Conservation (phyloP, 1,140 invertebrate genomes). For the Drosophila sp. region DNA sequence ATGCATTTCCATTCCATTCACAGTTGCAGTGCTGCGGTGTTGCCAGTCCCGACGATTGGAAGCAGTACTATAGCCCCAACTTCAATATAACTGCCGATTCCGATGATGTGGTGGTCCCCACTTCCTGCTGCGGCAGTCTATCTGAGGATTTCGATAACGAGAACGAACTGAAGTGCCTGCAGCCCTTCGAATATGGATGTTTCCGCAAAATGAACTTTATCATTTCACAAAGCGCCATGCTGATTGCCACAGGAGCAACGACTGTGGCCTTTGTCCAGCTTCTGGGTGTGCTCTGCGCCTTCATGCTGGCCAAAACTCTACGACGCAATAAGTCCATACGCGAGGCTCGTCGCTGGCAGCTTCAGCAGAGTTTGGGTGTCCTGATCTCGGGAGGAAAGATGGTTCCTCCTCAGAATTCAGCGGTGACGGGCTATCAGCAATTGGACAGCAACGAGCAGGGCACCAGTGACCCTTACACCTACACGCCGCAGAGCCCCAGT, state of each 20-base stretch:
- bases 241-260: slow-evolving; percentile 91
- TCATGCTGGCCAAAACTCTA: slow-evolving; percentile 92
- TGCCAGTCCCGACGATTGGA: slow-evolving; percentile 87
- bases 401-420: slow-evolving; percentile 64
- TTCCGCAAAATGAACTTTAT: slow-evolving; percentile 86
- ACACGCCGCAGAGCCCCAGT: slow-evolving; percentile 78
- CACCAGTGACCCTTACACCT: slow-evolving; percentile 69
- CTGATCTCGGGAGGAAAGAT: slow-evolving; percentile 79
- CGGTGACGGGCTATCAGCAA: slow-evolving; percentile 76
- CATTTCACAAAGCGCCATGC: slow-evolving; percentile 89
- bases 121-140: slow-evolving; percentile 85
- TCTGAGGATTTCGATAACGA: slow-evolving; percentile 49
- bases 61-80: slow-evolving; percentile 67
- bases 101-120: slow-evolving; percentile 84
- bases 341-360: slow-evolving; percentile 87
- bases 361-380: slow-evolving; percentile 85
- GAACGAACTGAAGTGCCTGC: slow-evolving; percentile 45
- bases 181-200: slow-evolving; percentile 86
- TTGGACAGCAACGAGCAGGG: slow-evolving; percentile 59
- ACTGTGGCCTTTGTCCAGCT: slow-evolving; percentile 93
- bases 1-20: slow-evolving; percentile 33
- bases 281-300: slow-evolving; percentile 93
- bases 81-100: slow-evolving; percentile 54
- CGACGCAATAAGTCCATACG: slow-evolving; percentile 90
- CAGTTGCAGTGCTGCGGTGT: slow-evolving; percentile 92